These are phyloP conservation scores for Calliopsis andreniformis DNA, from an alignment of 1,140 invertebrate genomes.

Conservation along the genomic window DNA sequence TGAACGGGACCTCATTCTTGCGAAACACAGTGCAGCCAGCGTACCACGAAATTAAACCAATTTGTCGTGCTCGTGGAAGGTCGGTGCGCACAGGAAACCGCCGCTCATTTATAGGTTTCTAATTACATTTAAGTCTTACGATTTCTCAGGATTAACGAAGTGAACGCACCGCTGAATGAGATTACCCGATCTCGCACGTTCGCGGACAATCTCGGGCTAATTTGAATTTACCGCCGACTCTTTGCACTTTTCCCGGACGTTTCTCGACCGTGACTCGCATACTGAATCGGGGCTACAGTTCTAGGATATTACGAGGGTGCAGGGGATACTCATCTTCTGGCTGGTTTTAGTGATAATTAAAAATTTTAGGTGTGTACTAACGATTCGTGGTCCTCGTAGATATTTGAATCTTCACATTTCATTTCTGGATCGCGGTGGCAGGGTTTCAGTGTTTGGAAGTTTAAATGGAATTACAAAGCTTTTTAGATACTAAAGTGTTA, in stretches of 20 bases:
- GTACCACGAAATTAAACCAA: constrained; percentile 61
- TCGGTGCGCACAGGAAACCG: constrained; percentile 14
- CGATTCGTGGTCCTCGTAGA: no score
- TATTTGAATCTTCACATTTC: no score
- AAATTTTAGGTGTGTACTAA: no score
- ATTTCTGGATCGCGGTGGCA: no score
- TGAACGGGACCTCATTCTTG: constrained; percentile 14
- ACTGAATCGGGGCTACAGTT: background rate
- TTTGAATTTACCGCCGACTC: constrained; percentile 58
- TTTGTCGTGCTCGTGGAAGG: constrained; percentile 41
- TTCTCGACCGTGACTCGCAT: constrained; percentile 27
- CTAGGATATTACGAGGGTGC: no score
- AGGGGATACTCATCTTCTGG: no score
- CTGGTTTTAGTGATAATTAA: no score
- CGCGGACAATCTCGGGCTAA: constrained; percentile 59
- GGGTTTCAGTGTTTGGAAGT: no score
- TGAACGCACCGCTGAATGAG: constrained; percentile 51
- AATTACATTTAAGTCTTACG: constrained; percentile 64
- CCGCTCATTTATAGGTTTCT: constrained; percentile 64
- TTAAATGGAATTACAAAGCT: no score
- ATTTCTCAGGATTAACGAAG: constrained; percentile 61
- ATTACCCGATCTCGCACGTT: constrained; percentile 55
- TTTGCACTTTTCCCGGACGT: constrained; percentile 40
- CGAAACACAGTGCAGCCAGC: constrained; percentile 3
- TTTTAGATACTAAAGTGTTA: no score